A percentile compares a stretch with the other conserved stretches of the same genome.
phyloP scores from a whole-genome alignment of 2,113 vertebrate species.

The Sapayoa aenigma region DNA sequence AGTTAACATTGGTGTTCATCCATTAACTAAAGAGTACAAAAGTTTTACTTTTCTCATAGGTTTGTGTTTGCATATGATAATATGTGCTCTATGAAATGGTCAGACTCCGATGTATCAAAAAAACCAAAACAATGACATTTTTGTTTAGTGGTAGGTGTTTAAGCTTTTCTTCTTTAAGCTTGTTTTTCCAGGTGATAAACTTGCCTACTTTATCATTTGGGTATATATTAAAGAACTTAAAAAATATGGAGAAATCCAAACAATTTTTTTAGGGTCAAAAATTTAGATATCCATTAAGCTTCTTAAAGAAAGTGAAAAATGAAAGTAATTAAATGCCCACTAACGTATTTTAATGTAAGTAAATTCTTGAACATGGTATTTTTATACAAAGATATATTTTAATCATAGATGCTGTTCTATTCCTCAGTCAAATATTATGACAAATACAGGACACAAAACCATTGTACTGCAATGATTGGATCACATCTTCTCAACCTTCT shows the following conservation, averaged over 20 bases:
- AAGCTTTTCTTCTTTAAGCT: background rate
- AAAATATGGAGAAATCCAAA: background rate
- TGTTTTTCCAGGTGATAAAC: background rate
- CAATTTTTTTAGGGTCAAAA: background rate
- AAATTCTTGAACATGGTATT: conserved; percentile 48
- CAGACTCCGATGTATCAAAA: background rate
- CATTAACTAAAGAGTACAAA: background rate
- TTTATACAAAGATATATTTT: conserved; percentile 56
- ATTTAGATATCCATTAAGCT: background rate
- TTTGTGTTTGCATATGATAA: background rate
- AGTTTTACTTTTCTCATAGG: background rate
- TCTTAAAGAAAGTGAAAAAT: background rate
- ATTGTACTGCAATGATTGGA: conserved; percentile 29
- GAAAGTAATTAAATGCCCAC: background rate
- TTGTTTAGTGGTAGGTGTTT: background rate
- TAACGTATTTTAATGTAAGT: conserved; percentile 28
- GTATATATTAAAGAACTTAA: background rate
- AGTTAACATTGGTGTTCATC: background rate
- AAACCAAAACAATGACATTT: background rate
- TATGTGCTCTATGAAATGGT: background rate
- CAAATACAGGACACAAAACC: background rate
- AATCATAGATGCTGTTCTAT: conserved; percentile 29
- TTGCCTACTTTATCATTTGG: background rate
- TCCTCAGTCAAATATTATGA: conserved; percentile 19
- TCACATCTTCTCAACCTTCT: conserved; percentile 3